Evolutionary conservation across 2,113 vertebrate genomes (phyloP).

Genomic region (Gymnobelideus leadbeateri): DNA sequence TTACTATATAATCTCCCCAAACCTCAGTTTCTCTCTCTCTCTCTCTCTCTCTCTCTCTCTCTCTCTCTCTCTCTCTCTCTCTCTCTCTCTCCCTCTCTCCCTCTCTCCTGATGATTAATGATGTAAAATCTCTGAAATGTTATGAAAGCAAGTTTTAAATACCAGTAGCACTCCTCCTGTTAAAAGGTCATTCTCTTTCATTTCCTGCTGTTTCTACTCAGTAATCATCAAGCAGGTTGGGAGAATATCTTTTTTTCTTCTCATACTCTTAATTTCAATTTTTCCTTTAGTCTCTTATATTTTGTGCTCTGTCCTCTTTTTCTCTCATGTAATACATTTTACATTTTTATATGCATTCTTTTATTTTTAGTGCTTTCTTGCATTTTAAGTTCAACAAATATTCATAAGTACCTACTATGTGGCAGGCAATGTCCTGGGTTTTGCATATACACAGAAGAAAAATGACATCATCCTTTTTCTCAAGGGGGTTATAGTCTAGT

Average conservation of each 20-base stretch:
- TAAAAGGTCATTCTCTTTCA: conserved; percentile 9
- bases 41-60: background rate
- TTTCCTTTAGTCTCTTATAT: background rate
- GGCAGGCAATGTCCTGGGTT: background rate
- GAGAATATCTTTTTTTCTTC: background rate
- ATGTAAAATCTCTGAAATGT: background rate
- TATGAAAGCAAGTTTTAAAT: conserved; percentile 39
- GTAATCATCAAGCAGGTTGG: background rate
- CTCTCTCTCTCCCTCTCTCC: conserved; percentile 12
- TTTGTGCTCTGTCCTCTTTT: background rate
- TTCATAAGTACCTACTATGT: background rate
- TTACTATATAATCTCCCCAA: conserved; percentile 35
- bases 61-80: conserved; percentile 21
- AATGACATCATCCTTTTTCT: background rate
- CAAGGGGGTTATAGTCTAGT: background rate
- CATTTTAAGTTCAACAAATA: background rate
- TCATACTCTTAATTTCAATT: background rate
- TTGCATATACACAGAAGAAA: background rate
- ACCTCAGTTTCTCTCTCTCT: conserved; percentile 33
- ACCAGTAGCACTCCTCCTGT: background rate
- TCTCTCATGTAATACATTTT: background rate
- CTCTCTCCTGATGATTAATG: conserved; percentile 41
- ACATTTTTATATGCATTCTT: background rate
- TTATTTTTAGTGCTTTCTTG: background rate
- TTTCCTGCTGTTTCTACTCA: background rate